Evolutionary conservation across 35 echinoderm and acorn worm species (phyloP).

Genomic region (Apostichopus japonicus): DNA sequence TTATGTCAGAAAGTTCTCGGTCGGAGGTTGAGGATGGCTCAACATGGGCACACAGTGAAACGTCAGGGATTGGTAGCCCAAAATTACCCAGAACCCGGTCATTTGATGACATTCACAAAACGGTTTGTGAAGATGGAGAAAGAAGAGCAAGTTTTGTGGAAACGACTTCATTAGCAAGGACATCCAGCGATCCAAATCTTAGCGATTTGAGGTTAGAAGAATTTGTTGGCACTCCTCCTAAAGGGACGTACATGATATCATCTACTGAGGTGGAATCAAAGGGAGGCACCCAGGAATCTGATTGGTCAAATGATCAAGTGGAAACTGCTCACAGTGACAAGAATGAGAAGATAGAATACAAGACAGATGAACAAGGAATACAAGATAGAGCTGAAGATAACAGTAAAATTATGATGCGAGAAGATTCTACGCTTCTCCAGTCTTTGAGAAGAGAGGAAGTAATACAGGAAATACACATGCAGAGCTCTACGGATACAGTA

Average conservation of each 20-base stretch:
- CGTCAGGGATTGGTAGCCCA: slow-evolving; percentile 41
- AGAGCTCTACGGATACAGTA: slow-evolving; percentile 92
- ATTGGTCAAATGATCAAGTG: not conserved
- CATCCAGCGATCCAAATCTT: slow-evolving; percentile 86
- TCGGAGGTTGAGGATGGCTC: slow-evolving; percentile 49
- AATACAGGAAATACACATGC: slow-evolving; percentile 54
- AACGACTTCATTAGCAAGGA: slow-evolving; percentile 54
- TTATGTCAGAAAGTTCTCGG: slow-evolving; percentile 69
- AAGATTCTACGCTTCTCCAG: slow-evolving; percentile 21
- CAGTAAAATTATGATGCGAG: not conserved
- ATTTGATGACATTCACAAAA: slow-evolving; percentile 85
- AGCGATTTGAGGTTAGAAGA: slow-evolving; percentile 76
- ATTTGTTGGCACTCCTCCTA: slow-evolving; percentile 71
- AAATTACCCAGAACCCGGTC: slow-evolving; percentile 80
- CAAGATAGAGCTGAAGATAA: not conserved
- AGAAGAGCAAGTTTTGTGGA: slow-evolving; percentile 67
- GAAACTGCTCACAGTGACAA: not conserved
- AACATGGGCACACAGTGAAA: slow-evolving; percentile 12
- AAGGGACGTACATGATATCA: slow-evolving; percentile 38
- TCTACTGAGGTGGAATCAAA: not conserved
- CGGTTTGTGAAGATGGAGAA: slow-evolving; percentile 57
- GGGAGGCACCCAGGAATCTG: not conserved
- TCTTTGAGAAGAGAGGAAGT: not conserved
- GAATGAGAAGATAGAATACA: not conserved
- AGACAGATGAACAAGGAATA: not conserved